Evolutionary conservation across 2,888 invertebrate genomes (phyloP).

Genomic region (Trileptium ribeirensis): DNA sequence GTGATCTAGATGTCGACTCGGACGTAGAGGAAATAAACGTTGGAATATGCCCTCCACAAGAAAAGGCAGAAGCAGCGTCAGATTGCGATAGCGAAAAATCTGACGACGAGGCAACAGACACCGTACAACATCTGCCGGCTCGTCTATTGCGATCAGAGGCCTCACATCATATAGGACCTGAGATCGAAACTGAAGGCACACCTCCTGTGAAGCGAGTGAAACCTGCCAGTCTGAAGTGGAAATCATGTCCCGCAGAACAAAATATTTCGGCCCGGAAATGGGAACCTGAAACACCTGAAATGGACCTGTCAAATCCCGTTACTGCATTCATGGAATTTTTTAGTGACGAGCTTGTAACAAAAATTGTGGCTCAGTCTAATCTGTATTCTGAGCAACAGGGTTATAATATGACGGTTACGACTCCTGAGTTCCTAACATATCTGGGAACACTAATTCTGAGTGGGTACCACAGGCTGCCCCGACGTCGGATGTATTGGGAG

Average conservation of each 20-base stretch:
- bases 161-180: too few species aligned
- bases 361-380: not conserved
- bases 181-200: too few species aligned
- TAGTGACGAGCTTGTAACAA: not conserved
- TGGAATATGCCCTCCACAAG: not conserved
- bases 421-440: not conserved
- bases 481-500: not conserved
- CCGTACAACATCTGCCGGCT: not conserved
- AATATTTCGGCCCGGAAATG: too few species aligned
- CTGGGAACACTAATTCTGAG: not conserved
- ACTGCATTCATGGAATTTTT: not conserved
- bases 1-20: not conserved
- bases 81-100: not conserved
- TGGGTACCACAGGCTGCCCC: not conserved
- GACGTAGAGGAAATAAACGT: not conserved
- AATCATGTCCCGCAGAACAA: too few species aligned
- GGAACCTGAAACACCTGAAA: not conserved
- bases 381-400: not conserved
- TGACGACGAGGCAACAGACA: not conserved
- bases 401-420: not conserved
- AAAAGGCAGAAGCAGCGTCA: not conserved
- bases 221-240: too few species aligned
- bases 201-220: too few species aligned
- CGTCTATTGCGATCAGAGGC: not conserved
- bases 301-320: not conserved